A percentile compares a stretch with the other conserved stretches of the same genome.
phyloP scores from a whole-genome alignment of 2,888 invertebrate species.

The Oscheius sp. region DNA sequence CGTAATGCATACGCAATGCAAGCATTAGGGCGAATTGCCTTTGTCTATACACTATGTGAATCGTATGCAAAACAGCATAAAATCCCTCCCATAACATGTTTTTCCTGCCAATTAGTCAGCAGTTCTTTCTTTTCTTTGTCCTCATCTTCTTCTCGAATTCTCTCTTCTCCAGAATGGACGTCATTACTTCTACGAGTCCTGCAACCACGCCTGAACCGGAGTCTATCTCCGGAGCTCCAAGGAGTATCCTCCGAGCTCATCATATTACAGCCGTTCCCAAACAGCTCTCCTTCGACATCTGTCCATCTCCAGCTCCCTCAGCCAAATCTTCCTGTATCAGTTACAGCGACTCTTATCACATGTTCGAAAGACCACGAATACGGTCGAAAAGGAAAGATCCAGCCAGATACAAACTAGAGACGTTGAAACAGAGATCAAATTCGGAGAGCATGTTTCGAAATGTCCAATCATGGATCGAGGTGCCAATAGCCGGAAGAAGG shows the following conservation, averaged over 20 bases:
- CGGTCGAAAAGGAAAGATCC: conserved; percentile 36
- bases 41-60: no score
- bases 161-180: conserved; percentile 20
- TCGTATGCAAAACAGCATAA: background rate
- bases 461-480: conserved; percentile 37
- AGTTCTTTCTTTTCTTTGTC: background rate
- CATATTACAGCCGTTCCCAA: conserved; percentile 39
- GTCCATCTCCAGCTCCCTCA: conserved; percentile 38
- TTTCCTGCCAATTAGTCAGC: background rate
- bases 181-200: conserved; percentile 33
- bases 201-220: conserved; percentile 25
- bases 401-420: conserved; percentile 39
- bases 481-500: conserved; percentile 38
- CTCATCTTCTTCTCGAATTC: background rate
- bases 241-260: conserved; percentile 37
- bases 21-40: background rate
- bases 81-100: background rate
- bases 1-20: background rate
- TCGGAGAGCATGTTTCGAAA: conserved; percentile 51
- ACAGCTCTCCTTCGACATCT: conserved; percentile 52
- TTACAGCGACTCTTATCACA: conserved; percentile 41
- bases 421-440: conserved; percentile 47
- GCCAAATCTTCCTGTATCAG: conserved; percentile 39
- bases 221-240: conserved; percentile 32
- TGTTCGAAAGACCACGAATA: conserved; percentile 41